Percentiles rank a stretch among this genome's conserved stretches.
phyloP scores from a whole-genome alignment of 2,113 vertebrate genomes.

The Asarcornis scutulata region DNA sequence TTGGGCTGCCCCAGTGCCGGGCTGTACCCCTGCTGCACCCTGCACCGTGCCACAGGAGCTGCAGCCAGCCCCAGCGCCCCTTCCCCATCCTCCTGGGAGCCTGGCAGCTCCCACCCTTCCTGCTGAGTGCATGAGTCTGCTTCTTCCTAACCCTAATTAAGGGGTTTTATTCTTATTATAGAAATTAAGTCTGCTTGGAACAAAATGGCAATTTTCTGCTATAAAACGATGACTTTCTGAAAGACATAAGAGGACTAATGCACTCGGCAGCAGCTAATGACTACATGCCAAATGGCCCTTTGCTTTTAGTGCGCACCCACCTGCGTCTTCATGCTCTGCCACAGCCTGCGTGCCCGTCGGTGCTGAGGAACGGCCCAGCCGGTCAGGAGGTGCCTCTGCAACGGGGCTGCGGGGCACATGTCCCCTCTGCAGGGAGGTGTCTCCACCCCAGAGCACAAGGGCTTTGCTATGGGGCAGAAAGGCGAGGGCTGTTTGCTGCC shows the following conservation, averaged over 20 bases:
- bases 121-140: not conserved
- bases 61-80: accelerated
- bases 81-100: accelerated
- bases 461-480: not conserved
- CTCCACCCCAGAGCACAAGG: not conserved
- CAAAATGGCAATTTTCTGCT: constrained; percentile 50
- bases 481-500: not conserved
- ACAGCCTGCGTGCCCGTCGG: accelerated
- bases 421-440: not conserved
- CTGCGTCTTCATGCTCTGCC: not conserved
- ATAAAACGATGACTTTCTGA: constrained; percentile 25
- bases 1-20: accelerated
- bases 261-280: not conserved
- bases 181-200: constrained; percentile 48
- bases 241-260: constrained; percentile 42
- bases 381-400: not conserved
- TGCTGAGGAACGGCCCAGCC: not conserved
- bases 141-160: not conserved
- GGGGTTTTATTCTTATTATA: not conserved
- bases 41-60: accelerated
- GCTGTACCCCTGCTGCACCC: accelerated
- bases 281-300: not conserved
- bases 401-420: not conserved
- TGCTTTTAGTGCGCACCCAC: not conserved
- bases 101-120: not conserved